Base-by-base conservation (phyloP, 2,113 vertebrate genomes). In the Apodemus sylvaticus region DNA sequence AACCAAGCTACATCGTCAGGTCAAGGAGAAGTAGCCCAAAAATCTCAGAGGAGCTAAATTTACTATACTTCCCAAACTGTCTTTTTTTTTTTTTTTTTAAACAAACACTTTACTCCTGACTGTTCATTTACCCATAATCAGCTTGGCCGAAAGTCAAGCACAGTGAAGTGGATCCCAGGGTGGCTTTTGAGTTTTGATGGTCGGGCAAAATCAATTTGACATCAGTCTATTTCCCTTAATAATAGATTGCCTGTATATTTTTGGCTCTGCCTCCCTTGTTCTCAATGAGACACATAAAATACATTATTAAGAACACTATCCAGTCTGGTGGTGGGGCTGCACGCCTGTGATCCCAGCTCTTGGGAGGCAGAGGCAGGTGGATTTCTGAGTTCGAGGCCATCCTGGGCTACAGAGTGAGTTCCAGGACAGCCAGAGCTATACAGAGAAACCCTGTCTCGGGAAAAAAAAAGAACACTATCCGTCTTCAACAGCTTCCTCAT, bases 401-500 rank as follows among this genome's bases (percentile, higher is more conserved):
- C n/a, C n/a, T n/a, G n/a, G n/a, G n/a, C n/a, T n/a, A n/a, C n/a
- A n/a, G n/a, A n/a, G n/a, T n/a, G n/a, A n/a, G n/a, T n/a, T n/a
- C n/a, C n/a, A n/a, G n/a, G n/a, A n/a, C n/a, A n/a, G n/a, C n/a
- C n/a, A n/a, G n/a, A n/a, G n/a, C n/a, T n/a, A n/a, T n/a, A n/a
- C n/a, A n/a, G n/a, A n/a, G n/a, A n/a, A n/a, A n/a, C n/a, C n/a
- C n/a, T n/a, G n/a, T n/a, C n/a, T n/a, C n/a, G n/a, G n/a, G n/a
- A n/a, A n/a, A n/a, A n/a, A n/a, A n/a, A n/a, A 73, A 91, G 53
- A 89, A 94, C 7, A 77, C 70, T 83, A 36, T 31, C 86, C 60
- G 82, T 64, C 77, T 88, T 94, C 90, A 82, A 94, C 34, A 82
- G 76, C 78, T 95, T 95, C 53, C 71, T 81, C 55, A 70, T 22